Evolutionary conservation across 2,113 vertebrate species (phyloP).

Genomic region (Sula dactylatra): DNA sequence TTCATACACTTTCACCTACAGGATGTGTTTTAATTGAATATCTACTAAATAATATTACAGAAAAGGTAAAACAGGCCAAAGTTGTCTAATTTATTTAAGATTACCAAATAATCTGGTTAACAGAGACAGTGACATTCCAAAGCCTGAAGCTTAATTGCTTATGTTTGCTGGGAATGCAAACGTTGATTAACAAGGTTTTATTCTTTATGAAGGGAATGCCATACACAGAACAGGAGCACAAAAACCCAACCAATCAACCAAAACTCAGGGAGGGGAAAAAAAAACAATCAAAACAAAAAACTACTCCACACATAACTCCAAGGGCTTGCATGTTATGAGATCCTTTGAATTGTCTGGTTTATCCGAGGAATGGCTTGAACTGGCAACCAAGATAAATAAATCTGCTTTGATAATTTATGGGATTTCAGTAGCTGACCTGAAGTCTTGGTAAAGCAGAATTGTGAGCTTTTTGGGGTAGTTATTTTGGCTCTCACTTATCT

Average conservation of each 20-base stretch:
- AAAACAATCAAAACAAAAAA: not conserved
- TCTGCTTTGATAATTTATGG: not conserved
- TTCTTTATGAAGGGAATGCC: not conserved
- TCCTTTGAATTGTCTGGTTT: not conserved
- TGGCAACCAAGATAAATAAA: not conserved
- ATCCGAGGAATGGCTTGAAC: not conserved
- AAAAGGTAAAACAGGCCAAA: slow-evolving; percentile 33
- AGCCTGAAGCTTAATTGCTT: not conserved
- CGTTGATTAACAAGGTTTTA: rapidly evolving
- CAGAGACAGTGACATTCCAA: not conserved
- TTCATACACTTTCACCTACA: slow-evolving; percentile 47
- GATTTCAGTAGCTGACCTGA: not conserved
- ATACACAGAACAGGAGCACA: not conserved
- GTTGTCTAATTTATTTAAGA: slow-evolving; percentile 1
- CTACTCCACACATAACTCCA: rapidly evolving
- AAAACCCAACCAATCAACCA: not conserved
- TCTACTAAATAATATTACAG: slow-evolving; percentile 15
- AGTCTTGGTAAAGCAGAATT: not conserved
- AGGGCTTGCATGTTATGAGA: rapidly evolving
- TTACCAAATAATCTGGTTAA: not conserved
- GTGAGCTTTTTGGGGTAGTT: not conserved
- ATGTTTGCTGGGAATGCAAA: not conserved
- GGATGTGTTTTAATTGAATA: slow-evolving; percentile 48
- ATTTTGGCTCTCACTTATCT: not conserved
- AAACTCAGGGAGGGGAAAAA: not conserved